phyloP scores from a whole-genome alignment of 2,113 vertebrate genomes.

The Condylura cristata region DNA sequence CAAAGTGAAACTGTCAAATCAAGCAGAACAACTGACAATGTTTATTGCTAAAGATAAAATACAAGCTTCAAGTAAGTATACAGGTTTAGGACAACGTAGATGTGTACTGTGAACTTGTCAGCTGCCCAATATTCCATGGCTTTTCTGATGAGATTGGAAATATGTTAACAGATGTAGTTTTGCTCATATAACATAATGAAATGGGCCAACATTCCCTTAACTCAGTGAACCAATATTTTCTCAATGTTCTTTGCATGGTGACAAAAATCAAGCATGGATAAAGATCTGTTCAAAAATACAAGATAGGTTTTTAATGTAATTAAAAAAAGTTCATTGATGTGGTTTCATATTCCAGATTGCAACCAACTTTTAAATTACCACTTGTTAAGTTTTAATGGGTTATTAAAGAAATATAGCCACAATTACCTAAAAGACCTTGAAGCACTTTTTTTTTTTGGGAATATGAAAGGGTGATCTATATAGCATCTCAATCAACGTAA shows the following conservation, averaged over 20 bases:
- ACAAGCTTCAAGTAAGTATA: background rate
- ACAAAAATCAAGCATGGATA: background rate
- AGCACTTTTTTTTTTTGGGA: background rate
- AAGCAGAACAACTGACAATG: constrained; percentile 4
- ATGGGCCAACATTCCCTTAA: background rate
- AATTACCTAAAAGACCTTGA: background rate
- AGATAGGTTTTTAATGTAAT: constrained; percentile 15
- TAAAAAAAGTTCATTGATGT: background rate
- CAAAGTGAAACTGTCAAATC: constrained; percentile 24
- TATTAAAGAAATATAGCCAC: background rate
- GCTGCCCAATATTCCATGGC: background rate
- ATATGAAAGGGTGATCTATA: background rate
- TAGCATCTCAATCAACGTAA: background rate
- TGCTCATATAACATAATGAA: background rate
- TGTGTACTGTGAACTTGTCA: background rate
- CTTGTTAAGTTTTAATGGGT: background rate
- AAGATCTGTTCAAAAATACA: constrained; percentile 7
- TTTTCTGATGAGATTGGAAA: background rate
- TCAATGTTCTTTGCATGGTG: background rate
- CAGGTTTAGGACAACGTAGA: background rate
- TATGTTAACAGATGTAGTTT: background rate
- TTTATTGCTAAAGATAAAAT: constrained; percentile 42
- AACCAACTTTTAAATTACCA: background rate
- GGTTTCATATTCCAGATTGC: background rate
- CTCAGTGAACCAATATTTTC: constrained; percentile 2